phyloP scores from a whole-genome alignment of 2,797 vertebrate species.

The Rhinichthys osculus region DNA sequence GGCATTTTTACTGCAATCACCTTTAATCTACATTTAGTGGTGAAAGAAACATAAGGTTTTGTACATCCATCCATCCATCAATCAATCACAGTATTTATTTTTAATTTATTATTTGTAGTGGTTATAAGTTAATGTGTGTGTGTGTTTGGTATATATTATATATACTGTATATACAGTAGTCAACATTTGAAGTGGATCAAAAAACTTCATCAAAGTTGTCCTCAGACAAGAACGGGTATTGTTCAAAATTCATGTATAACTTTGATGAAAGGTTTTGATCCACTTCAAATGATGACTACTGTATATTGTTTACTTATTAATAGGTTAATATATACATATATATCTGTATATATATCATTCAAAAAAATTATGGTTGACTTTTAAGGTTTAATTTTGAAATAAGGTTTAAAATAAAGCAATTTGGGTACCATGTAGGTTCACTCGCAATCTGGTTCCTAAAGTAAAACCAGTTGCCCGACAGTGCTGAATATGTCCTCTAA shows the following conservation, averaged over 20 bases:
- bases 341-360: no score
- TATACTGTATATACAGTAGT: no score
- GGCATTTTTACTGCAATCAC: conserved; percentile 25
- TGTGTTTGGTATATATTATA: no score
- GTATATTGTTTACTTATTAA: no score
- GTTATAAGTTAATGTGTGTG: no score
- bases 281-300: no score
- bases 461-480: neutral
- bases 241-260: no score
- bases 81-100: neutral
- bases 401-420: neutral
- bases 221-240: no score
- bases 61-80: neutral
- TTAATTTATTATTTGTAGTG: neutral
- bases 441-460: neutral
- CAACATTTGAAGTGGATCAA: no score
- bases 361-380: neutral
- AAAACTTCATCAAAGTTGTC: no score
- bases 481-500: conserved; percentile 2
- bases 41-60: neutral
- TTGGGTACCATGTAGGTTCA: neutral
- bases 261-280: no score
- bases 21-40: conserved; percentile 15
- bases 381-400: neutral
- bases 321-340: no score